These are phyloP conservation scores for Xyrichtys novacula DNA, from an alignment of 2,797 vertebrate genomes.

Conservation along the genomic window DNA sequence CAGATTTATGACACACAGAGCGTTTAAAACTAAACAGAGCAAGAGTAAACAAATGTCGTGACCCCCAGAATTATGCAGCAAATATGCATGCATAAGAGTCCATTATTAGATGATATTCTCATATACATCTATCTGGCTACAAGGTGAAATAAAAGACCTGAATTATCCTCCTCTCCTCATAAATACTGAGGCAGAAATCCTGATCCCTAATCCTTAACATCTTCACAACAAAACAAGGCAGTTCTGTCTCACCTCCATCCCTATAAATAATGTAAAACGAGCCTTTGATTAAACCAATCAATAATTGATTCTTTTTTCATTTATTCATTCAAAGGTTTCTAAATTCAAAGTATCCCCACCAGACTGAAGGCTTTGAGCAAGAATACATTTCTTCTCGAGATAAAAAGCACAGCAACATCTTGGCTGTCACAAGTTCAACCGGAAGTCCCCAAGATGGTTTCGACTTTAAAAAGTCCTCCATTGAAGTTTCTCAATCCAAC, in stretches of 20 bases:
- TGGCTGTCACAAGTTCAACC: neutral
- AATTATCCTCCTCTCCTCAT: neutral
- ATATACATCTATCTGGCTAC: neutral
- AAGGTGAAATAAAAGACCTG: neutral
- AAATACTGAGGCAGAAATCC: neutral
- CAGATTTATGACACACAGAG: constrained; percentile 15
- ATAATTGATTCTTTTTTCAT: constrained; percentile 35
- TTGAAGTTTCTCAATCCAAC: neutral
- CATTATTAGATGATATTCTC: constrained; percentile 6
- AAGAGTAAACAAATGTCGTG: neutral
- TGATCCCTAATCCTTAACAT: neutral
- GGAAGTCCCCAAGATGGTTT: neutral
- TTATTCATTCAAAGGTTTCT: constrained; percentile 30
- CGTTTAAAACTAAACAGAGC: neutral
- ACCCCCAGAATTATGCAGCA: neutral
- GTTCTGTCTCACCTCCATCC: constrained; percentile 31
- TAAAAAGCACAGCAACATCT: neutral
- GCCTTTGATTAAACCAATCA: constrained; percentile 48
- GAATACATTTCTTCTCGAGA: neutral
- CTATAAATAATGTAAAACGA: constrained; percentile 47
- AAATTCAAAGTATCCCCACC: constrained; percentile 27
- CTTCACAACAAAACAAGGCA: neutral
- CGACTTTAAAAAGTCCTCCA: neutral
- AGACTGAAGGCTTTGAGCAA: constrained; percentile 14
- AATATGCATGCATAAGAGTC: neutral